Conservation (phyloP, 2,888 invertebrate species). For the Lutraria lutraria region DNA sequence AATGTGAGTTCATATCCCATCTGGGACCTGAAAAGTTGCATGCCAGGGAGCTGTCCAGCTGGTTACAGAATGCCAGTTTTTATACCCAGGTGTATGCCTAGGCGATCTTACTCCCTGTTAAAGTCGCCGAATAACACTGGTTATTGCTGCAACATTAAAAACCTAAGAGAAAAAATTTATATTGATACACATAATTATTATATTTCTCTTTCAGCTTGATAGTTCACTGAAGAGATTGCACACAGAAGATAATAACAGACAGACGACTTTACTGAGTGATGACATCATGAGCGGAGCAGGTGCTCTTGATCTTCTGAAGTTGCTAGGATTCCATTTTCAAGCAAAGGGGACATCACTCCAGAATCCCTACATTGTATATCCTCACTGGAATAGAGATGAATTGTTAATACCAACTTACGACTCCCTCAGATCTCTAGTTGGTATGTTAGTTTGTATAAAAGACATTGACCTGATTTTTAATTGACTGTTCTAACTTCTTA, state of each 20-base stretch:
- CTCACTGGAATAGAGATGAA: conserved; percentile 84
- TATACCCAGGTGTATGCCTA: too few species aligned
- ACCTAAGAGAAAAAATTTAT: too few species aligned
- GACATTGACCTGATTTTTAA: too few species aligned
- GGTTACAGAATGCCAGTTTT: too few species aligned
- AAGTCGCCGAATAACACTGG: too few species aligned
- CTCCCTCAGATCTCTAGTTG: conserved; percentile 71
- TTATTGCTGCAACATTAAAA: too few species aligned
- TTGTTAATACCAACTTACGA: conserved; percentile 82
- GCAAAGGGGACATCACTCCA: conserved; percentile 75
- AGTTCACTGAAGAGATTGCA: conserved; percentile 83
- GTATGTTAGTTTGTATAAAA: conserved; percentile 20
- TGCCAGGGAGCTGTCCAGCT: too few species aligned
- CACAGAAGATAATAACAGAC: conserved; percentile 79
- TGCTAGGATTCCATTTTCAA: conserved; percentile 85
- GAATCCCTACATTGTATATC: conserved; percentile 83
- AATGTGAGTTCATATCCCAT: too few species aligned
- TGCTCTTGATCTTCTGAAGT: conserved; percentile 79
- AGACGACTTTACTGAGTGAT: conserved; percentile 75
- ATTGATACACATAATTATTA: too few species aligned
- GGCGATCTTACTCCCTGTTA: too few species aligned
- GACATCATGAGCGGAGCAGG: conserved; percentile 67
- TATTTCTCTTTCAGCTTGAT: conserved; percentile 77
- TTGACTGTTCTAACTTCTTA: too few species aligned
- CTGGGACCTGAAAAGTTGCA: too few species aligned